Base-by-base conservation (phyloP, 2,797 vertebrate genomes). In the Zalophus californianus region DNA sequence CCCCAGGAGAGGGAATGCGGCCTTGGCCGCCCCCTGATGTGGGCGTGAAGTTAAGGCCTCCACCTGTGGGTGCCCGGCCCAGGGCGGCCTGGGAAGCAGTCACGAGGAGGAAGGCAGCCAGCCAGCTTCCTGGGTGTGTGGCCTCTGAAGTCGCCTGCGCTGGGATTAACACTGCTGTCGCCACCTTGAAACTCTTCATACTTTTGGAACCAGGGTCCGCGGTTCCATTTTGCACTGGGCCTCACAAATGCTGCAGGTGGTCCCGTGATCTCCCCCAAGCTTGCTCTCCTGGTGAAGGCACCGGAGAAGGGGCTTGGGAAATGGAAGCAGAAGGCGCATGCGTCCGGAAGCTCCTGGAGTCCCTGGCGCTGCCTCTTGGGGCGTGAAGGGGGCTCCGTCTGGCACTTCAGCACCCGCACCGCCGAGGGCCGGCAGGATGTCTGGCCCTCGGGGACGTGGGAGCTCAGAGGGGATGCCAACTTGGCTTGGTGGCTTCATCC, bases 1-100 rank as follows among this genome's bases (percentile, higher is more conserved):
- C 2, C 7, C 0, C 0, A 11, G 7, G 44, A 27, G 48, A 7
- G 1, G 0, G n/a, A 0, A 2, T 0, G 5, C 20, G 4, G 4
- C 12, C 50, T 41, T 11, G 1, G 20, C 14, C 1, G 0, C 3
- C 16, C 16, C 29, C 82, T 41, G 21, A 38, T 6, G 2, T 8
- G 5, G 21, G 13, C 25, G 5, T 27, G 27, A 82, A 50, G 64
- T 52, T 32, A 1, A 20, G 41, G 35, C 23, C 83, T 58, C 4
- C 5, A 15, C 35, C 58, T 0, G 27, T 1, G 32, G 38, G n/a
- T 4, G 21, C 68, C 82, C 32, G 12, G 35, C 27, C 6, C 50
- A 15, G 38, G 62, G 5, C 0, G 0, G 25, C 89, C 66, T 4
- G 23, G 32, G 79, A 9, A 27, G 35, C 78, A 5, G 25, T 0